Base-by-base conservation (phyloP, 2,888 invertebrate genomes). In the Coecobrya sp. region DNA sequence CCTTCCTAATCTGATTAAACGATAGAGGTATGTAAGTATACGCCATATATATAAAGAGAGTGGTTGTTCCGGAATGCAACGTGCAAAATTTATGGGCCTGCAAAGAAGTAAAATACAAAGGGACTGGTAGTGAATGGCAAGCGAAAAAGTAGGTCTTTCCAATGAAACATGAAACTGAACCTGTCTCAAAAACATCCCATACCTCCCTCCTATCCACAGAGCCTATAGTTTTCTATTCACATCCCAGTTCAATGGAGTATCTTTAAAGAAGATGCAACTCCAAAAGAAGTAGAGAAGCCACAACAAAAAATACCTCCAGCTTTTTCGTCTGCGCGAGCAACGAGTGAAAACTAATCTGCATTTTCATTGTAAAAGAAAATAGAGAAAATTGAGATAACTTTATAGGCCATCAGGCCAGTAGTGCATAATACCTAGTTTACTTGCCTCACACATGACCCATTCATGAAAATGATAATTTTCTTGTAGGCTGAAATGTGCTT, bases 81-180 rank as follows among this genome's bases (percentile, higher is more conserved):
- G 76, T 76, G 45, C 76, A 76, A 76, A 76, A 76, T 76, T 76
- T 76, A 76, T 76, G 76, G 76, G 5, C 76, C 76, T 49, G 13
- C 76, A 45, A 76, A 76, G 30, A 49, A 45, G 45, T 76, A 73
- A 73, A 42, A n/a, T 13, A 68, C 22, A 30, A 68, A 16, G 68
- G 30, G 42, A 73, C 42, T 73, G 3, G 65, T 13, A 30, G 30
- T 68, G 76, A 22, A 25, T 11, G 49, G 76, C 10, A 70, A 70
- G 36, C 70, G 27, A 70, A 70, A 73, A 76, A 76, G 76, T 76
- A 76, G 76, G 76, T 25, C 76, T 76, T 76, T 76, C 76, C 22
- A 49, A 25, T 49, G 49, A 45, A 45, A 76, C 49, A 49, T 49
- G 49, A 76, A 76, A 76, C 25, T 76, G 49, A 73, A 42, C 42